Base-by-base conservation (phyloP, 1,140 invertebrate genomes). In the Nautilus pompilius region DNA sequence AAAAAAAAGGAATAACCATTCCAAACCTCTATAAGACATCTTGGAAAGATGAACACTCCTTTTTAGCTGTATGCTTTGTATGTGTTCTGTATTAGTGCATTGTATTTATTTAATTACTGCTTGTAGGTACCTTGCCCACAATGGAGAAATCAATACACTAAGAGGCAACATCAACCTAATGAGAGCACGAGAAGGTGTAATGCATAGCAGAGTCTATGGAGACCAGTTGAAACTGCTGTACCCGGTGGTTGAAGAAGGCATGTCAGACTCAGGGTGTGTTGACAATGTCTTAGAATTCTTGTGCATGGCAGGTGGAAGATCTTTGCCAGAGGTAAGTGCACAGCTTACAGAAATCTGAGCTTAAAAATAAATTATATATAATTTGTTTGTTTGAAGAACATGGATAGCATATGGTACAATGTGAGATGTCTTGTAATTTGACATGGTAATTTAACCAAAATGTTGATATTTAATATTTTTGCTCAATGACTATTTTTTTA, bases 81-180 rank as follows among this genome's bases (percentile, higher is more conserved):
- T n/a, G n/a, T n/a, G n/a, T n/a, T n/a, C n/a, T n/a, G n/a, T n/a
- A n/a, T n/a, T n/a, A n/a, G n/a, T n/a, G n/a, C n/a, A n/a, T n/a
- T n/a, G n/a, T n/a, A n/a, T n/a, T n/a, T n/a, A n/a, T n/a, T n/a
- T n/a, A n/a, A n/a, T n/a, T n/a, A n/a, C n/a, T n/a, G 13, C 28
- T 17, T 82, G 0, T 82, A 95, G 94, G 80, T 88, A 95, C 62
- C 84, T 99, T 60, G 96, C 96, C 63, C 97, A 99, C 84, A 99
- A 99, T 86, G 97, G 97, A 54, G 97, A 99, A 86, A 99, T 99
- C 78, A 99, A 99, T 83, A 99, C 96, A 5, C 87, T 99, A 29
- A 88, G 95, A 65, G 97, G 97, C 60, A 99, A 99, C 80, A 92
- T 98, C 0, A 99, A 99, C 83, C 87, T 95, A 54, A 99, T 99